Conservation (phyloP, 2,113 vertebrate genomes). For the Aythya baeri region DNA sequence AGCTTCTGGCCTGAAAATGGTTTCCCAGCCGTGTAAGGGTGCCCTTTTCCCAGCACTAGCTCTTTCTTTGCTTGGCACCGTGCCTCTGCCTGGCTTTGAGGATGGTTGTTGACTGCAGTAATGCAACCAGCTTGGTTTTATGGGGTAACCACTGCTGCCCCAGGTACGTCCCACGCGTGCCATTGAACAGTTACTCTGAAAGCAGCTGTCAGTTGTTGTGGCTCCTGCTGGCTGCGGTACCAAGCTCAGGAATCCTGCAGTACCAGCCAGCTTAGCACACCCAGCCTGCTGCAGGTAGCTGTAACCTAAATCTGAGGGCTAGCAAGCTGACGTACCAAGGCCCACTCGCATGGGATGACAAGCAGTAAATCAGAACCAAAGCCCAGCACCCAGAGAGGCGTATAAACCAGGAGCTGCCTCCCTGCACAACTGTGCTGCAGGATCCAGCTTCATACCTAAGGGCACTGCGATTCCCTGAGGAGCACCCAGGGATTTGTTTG, state of each 20-base stretch:
- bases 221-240: neutral
- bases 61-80: rapidly evolving
- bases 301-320: neutral
- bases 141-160: neutral
- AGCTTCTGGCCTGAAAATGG: neutral
- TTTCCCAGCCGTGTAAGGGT: neutral
- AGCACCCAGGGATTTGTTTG: neutral
- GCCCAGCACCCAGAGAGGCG: rapidly evolving
- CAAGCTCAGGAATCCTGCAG: too few relatives aligned
- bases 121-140: neutral
- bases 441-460: neutral
- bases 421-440: neutral
- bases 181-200: neutral
- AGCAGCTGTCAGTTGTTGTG: neutral
- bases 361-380: neutral
- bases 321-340: neutral
- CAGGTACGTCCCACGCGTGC: neutral
- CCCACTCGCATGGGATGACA: neutral
- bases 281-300: neutral
- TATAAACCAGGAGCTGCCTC: neutral
- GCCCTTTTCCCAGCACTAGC: neutral
- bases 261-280: neutral
- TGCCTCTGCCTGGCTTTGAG: neutral
- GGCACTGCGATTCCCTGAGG: neutral
- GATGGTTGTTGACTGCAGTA: neutral